Conservation (phyloP, 2,888 invertebrate genomes). For the Tenodera sinensis region DNA sequence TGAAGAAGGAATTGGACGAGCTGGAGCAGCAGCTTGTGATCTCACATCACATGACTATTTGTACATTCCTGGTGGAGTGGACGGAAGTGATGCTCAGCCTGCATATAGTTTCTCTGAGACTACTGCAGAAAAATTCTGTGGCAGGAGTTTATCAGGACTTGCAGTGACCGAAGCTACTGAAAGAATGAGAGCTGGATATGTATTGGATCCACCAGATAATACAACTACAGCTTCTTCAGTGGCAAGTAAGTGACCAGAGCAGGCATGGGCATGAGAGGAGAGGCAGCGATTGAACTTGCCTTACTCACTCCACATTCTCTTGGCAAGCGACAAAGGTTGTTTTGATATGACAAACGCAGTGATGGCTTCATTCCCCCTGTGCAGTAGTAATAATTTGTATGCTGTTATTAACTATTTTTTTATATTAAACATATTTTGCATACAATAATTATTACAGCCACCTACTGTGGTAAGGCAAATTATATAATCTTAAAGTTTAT, state of each 20-base stretch:
- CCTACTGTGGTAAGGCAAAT: no score
- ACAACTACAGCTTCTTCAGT: conserved; percentile 9
- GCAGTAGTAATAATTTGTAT: no score
- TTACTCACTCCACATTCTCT: no score
- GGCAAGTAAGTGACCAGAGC: conserved; percentile 9
- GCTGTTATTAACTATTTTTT: no score
- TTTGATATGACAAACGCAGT: no score
- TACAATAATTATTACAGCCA: no score
- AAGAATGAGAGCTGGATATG: conserved; percentile 14
- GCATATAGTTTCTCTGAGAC: background rate
- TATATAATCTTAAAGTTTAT: no score
- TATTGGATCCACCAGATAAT: conserved; percentile 23
- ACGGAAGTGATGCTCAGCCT: background rate
- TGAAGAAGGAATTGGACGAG: conserved; percentile 21
- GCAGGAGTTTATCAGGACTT: conserved; percentile 20
- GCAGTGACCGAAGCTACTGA: conserved; percentile 19
- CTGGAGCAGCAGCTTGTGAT: conserved; percentile 21
- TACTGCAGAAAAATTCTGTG: conserved; percentile 23
- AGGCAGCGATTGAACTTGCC: no score
- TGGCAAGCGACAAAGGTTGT: no score
- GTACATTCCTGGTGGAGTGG: conserved; percentile 44
- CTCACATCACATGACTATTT: conserved; percentile 41
- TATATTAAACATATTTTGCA: no score
- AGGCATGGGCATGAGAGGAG: no score
- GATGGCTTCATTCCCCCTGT: no score